phyloP scores from a whole-genome alignment of 2,113 vertebrate genomes.

The Oryzias melastigma region DNA sequence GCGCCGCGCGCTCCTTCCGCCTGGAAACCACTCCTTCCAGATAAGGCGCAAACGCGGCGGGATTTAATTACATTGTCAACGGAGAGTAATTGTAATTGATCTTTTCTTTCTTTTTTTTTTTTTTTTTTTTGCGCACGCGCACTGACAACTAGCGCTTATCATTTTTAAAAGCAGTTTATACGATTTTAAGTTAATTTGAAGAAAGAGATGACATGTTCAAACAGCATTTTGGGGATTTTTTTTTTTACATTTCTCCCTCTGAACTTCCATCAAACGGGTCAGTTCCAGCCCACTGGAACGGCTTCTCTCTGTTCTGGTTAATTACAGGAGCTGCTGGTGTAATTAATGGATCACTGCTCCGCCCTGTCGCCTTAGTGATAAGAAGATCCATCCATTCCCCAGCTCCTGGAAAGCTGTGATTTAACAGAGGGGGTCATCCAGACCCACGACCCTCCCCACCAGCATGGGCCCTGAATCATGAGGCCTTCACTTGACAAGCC shows the following conservation, averaged over 20 bases:
- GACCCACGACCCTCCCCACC: slow-evolving; percentile 26
- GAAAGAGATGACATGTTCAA: too few species aligned
- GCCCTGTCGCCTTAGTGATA: slow-evolving; percentile 59
- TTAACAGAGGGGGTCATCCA: slow-evolving; percentile 48
- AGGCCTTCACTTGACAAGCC: not conserved
- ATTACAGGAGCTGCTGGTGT: slow-evolving; percentile 54
- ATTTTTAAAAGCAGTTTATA: not conserved
- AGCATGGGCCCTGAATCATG: slow-evolving; percentile 10
- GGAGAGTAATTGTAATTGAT: slow-evolving; percentile 95
- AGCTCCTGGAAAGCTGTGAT: slow-evolving; percentile 44
- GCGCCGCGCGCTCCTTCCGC: slow-evolving; percentile 21
- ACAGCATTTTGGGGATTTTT: too few species aligned
- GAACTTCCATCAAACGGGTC: too few species aligned
- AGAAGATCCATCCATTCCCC: slow-evolving; percentile 49
- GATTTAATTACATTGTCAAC: slow-evolving; percentile 96
- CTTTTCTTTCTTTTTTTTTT: slow-evolving; percentile 80
- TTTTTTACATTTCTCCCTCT: too few species aligned
- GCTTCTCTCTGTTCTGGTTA: slow-evolving; percentile 51
- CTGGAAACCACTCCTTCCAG: slow-evolving; percentile 80
- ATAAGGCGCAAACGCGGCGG: slow-evolving; percentile 69
- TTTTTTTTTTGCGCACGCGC: slow-evolving; percentile 11
- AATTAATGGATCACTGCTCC: slow-evolving; percentile 67
- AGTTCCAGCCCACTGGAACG: too few species aligned
- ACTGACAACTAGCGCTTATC: not conserved
- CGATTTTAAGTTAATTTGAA: not conserved